Conservation (phyloP, 2,888 invertebrate genomes). For the Brenthis ino region DNA sequence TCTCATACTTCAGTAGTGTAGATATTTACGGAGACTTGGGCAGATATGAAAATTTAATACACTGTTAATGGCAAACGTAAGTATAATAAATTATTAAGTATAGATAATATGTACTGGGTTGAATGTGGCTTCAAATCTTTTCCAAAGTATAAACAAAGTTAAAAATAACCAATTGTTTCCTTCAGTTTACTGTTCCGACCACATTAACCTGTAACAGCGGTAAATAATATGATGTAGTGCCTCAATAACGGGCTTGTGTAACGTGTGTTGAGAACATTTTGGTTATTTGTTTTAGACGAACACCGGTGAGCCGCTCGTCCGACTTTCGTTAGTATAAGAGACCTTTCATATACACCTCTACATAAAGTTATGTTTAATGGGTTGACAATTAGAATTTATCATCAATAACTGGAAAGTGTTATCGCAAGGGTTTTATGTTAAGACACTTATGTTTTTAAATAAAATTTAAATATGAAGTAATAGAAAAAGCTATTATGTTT, state of each 20-base stretch:
- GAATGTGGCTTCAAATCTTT: conserved; percentile 47
- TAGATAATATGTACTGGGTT: conserved; percentile 39
- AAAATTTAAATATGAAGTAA: too few relatives aligned
- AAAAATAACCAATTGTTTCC: conserved; percentile 73
- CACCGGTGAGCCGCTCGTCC: conserved; percentile 61
- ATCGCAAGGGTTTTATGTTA: too few relatives aligned
- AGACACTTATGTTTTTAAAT: too few relatives aligned
- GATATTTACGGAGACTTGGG: conserved; percentile 7
- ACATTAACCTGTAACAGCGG: conserved; percentile 71
- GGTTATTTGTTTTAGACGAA: conserved; percentile 74
- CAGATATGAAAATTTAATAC: conserved; percentile 4
- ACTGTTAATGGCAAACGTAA: conserved; percentile 6
- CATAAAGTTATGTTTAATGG: background rate
- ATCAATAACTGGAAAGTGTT: background rate
- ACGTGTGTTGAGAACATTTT: conserved; percentile 68
- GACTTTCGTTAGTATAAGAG: conserved; percentile 61
- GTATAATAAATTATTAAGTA: conserved; percentile 25
- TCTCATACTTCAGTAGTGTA: conserved; percentile 21
- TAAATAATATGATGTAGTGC: conserved; percentile 79
- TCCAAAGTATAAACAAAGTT: conserved; percentile 55
- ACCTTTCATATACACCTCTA: conserved; percentile 35
- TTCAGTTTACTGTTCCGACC: conserved; percentile 62
- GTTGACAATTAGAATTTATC: background rate
- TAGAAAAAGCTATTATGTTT: background rate
- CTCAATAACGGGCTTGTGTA: conserved; percentile 68